Evolutionary conservation across 1,140 invertebrate species (phyloP).

Genomic region (Eulimnadia texana): DNA sequence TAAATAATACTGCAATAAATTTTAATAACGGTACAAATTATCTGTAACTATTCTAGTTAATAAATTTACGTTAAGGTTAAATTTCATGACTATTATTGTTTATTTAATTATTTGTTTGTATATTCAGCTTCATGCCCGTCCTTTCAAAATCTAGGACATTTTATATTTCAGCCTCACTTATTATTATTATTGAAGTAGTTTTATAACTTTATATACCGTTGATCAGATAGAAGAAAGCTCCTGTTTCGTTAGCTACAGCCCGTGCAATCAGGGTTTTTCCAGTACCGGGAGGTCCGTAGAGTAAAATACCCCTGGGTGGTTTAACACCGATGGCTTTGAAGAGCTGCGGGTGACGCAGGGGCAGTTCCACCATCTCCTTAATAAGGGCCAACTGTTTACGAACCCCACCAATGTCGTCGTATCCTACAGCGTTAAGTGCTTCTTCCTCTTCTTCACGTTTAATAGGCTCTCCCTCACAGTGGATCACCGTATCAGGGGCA

Average conservation of each 20-base stretch:
- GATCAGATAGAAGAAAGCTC: slow-evolving; percentile 98
- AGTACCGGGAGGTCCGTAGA: slow-evolving; percentile 88
- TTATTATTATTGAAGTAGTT: neutral
- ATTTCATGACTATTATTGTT: too few relatives aligned
- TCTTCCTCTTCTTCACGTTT: slow-evolving; percentile 99
- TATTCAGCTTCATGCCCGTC: too few relatives aligned
- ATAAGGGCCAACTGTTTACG: slow-evolving; percentile 98
- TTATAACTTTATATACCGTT: slow-evolving; percentile 47
- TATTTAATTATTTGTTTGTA: too few relatives aligned
- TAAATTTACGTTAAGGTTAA: too few relatives aligned
- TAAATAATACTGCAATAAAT: too few relatives aligned
- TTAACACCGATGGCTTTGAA: slow-evolving; percentile 95
- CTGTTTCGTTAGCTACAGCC: slow-evolving; percentile 98
- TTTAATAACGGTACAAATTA: too few relatives aligned
- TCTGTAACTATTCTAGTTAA: too few relatives aligned
- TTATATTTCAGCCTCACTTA: neutral
- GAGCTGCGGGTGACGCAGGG: slow-evolving; percentile 89
- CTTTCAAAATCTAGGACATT: too few relatives aligned
- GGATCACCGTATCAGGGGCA: slow-evolving; percentile 95
- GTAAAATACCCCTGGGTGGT: slow-evolving; percentile 88
- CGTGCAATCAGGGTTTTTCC: slow-evolving; percentile 96
- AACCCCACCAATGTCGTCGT: slow-evolving; percentile 98
- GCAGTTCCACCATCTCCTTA: slow-evolving; percentile 99
- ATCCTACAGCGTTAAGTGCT: slow-evolving; percentile 91
- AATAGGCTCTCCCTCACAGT: slow-evolving; percentile 97